phyloP scores from a whole-genome alignment of 2,113 vertebrate species.

The Cervus canadensis region DNA sequence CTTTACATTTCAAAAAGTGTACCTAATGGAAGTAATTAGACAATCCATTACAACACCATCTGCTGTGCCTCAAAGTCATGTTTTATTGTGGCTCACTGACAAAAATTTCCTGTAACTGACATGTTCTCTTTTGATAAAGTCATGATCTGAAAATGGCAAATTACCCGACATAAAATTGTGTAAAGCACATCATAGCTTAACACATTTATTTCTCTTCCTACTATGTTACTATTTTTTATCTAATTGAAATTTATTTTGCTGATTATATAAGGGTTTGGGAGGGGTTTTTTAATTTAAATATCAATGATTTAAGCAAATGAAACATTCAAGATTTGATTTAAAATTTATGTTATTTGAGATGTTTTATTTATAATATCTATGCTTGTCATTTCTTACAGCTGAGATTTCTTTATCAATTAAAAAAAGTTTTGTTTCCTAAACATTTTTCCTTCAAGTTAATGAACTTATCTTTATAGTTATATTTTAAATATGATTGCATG shows the following conservation, averaged over 20 bases:
- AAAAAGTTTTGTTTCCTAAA: not conserved
- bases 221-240: not conserved
- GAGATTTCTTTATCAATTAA: not conserved
- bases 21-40: not conserved
- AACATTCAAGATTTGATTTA: not conserved
- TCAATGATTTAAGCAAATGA: not conserved
- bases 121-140: constrained; percentile 10
- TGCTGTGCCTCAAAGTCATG: not conserved
- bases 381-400: not conserved
- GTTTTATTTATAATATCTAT: not conserved
- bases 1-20: not conserved
- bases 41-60: not conserved
- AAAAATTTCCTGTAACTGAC: not conserved
- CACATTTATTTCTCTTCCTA: not conserved
- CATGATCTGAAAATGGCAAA: constrained; percentile 9
- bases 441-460: not conserved
- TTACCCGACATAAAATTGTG: constrained; percentile 27
- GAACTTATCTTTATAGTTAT: not conserved
- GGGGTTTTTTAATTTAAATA: not conserved
- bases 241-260: not conserved
- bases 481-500: not conserved
- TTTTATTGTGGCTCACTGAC: not conserved
- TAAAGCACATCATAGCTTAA: not conserved
- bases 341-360: not conserved
- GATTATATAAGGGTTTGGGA: not conserved